phyloP scores from a whole-genome alignment of 1,140 invertebrate genomes.

The Euglossa dilemma region DNA sequence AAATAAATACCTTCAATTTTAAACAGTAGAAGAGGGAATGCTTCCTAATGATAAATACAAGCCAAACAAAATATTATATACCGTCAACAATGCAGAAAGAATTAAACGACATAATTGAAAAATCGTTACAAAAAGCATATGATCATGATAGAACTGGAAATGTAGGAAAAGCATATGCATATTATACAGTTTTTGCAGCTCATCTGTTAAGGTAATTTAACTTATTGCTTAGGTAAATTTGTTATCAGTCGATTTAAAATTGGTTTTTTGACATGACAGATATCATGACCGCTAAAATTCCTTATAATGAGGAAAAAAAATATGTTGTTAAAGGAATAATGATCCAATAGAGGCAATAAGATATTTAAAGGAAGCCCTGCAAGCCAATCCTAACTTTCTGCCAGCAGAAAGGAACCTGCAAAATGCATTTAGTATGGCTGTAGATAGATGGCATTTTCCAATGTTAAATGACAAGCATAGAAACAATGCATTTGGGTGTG shows the following conservation, averaged over 20 bases:
- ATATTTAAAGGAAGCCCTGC: slow-evolving; percentile 69
- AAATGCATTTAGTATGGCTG: slow-evolving; percentile 77
- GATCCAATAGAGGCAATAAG: slow-evolving; percentile 69
- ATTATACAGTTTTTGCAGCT: slow-evolving; percentile 75
- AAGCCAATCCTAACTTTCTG: slow-evolving; percentile 69
- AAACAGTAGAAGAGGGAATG: background rate
- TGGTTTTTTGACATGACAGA: slow-evolving; percentile 39
- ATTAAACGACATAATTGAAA: slow-evolving; percentile 65
- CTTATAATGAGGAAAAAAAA: slow-evolving; percentile 47
- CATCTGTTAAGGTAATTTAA: slow-evolving; percentile 72
- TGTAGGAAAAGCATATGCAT: slow-evolving; percentile 77
- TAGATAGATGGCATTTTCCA: slow-evolving; percentile 91
- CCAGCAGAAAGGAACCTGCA: slow-evolving; percentile 75
- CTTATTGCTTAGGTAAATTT: slow-evolving; percentile 5
- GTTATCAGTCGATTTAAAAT: slow-evolving; percentile 28
- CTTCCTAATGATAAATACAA: slow-evolving; percentile 16
- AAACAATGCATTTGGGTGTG: slow-evolving; percentile 86
- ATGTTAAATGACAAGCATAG: slow-evolving; percentile 90
- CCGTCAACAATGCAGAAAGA: slow-evolving; percentile 66
- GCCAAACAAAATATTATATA: background rate
- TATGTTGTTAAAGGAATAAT: slow-evolving; percentile 67
- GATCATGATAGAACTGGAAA: slow-evolving; percentile 70
- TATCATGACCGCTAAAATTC: slow-evolving; percentile 53
- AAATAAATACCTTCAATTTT: background rate
- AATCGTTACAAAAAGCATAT: slow-evolving; percentile 71